Evolutionary conservation across 2,113 vertebrate genomes (phyloP).

Genomic region (Miniopterus natalensis): DNA sequence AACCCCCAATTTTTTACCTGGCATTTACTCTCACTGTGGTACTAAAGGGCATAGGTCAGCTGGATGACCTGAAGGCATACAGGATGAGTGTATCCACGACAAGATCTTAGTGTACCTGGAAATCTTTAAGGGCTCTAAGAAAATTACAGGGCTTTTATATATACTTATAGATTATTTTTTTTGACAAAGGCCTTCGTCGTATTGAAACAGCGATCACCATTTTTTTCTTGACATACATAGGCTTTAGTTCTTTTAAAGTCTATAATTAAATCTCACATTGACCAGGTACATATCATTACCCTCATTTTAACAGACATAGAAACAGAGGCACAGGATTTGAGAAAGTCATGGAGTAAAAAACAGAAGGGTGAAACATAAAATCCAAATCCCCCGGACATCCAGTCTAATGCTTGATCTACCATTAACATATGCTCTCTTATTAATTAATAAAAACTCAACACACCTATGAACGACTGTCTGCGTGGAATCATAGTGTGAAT

Average conservation of each 20-base stretch:
- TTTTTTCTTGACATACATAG: background rate
- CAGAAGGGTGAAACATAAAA: background rate
- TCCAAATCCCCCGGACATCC: background rate
- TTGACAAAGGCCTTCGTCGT: background rate
- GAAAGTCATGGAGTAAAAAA: background rate
- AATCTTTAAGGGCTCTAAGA: background rate
- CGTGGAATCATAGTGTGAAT: background rate
- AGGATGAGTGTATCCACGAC: background rate
- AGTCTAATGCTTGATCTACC: background rate
- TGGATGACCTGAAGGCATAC: background rate
- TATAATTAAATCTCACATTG: background rate
- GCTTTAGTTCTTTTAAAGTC: background rate
- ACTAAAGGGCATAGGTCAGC: background rate
- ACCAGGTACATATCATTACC: background rate
- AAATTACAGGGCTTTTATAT: background rate
- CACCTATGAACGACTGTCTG: background rate
- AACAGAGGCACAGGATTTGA: background rate
- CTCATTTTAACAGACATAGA: background rate
- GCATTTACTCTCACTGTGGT: background rate
- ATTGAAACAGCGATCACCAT: background rate
- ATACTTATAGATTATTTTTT: background rate
- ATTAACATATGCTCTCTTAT: background rate
- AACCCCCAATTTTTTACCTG: background rate
- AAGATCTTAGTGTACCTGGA: background rate
- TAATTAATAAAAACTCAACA: slow-evolving; percentile 45